Conservation (phyloP, 2,113 vertebrate species). For the Lycaon pictus region DNA sequence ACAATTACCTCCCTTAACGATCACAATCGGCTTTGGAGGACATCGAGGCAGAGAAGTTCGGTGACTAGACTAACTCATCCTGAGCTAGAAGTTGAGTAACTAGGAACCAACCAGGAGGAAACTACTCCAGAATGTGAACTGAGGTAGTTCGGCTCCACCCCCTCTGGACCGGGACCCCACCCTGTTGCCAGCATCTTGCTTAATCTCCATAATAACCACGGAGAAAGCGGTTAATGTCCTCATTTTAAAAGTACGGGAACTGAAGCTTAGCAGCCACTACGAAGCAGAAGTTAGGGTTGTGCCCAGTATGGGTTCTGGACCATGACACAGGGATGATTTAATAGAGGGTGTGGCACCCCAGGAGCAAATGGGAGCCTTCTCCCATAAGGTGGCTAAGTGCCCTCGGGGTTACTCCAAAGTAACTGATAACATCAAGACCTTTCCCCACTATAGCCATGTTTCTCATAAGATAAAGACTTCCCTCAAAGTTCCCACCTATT, state of each 20-base stretch:
- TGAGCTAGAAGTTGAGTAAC: background rate
- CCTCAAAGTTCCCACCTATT: background rate
- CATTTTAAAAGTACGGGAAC: background rate
- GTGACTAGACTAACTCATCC: background rate
- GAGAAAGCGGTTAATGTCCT: background rate
- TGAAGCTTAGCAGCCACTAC: background rate
- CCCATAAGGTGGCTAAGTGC: background rate
- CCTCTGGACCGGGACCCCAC: background rate
- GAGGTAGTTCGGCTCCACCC: background rate
- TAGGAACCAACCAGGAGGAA: background rate
- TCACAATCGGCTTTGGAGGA: background rate
- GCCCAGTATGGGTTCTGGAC: background rate
- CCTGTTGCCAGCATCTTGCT: background rate
- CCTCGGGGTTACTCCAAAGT: background rate
- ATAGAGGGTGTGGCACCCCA: background rate
- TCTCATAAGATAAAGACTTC: background rate
- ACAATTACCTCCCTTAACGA: background rate
- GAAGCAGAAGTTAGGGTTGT: background rate
- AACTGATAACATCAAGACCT: background rate
- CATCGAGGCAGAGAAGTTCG: background rate
- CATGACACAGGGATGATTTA: background rate
- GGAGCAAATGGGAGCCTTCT: background rate
- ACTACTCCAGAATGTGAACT: background rate
- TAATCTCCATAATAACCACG: fast-evolving
- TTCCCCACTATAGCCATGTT: background rate